Evolutionary conservation across 2,888 invertebrate genomes (phyloP).

Genomic region (Conomelus anceps): DNA sequence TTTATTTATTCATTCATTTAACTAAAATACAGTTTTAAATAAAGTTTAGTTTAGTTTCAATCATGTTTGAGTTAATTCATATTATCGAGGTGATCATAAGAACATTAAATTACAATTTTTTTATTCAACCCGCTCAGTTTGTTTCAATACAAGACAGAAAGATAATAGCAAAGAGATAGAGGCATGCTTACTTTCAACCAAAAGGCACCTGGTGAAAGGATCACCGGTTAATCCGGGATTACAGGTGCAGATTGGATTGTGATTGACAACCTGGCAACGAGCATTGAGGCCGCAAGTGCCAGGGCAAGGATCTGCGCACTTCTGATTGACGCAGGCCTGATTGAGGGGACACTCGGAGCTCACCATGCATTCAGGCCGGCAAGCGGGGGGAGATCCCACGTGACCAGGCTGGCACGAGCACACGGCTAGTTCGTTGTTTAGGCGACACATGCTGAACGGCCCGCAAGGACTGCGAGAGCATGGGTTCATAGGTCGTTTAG

Average conservation of each 20-base stretch:
- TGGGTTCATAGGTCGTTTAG: conserved; percentile 31
- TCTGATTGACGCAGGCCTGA: conserved; percentile 66
- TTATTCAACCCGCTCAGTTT: no score
- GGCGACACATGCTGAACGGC: conserved; percentile 62
- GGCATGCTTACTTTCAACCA: conserved; percentile 35
- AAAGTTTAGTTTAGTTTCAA: no score
- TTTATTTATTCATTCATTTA: no score
- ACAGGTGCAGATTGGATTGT: conserved; percentile 70
- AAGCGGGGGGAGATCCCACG: conserved; percentile 64
- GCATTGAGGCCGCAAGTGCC: conserved; percentile 67
- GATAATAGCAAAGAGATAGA: not conserved
- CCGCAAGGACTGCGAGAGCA: conserved; percentile 56
- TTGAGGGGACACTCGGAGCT: conserved; percentile 67
- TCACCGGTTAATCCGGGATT: conserved; percentile 63
- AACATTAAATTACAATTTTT: no score
- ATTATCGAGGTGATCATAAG: no score
- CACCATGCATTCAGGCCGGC: conserved; percentile 71
- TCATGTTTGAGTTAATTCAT: no score
- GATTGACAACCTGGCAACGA: conserved; percentile 65
- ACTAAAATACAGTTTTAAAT: no score
- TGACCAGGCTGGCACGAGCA: conserved; percentile 66
- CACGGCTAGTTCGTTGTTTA: conserved; percentile 57
- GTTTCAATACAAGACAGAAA: no score
- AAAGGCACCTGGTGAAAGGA: conserved; percentile 61
- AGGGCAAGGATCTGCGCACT: conserved; percentile 65